Percentiles rank a stretch among this genome's conserved stretches.
Evolutionary conservation across 2,113 vertebrate genomes (phyloP).

Genomic region (Bubo bubo): DNA sequence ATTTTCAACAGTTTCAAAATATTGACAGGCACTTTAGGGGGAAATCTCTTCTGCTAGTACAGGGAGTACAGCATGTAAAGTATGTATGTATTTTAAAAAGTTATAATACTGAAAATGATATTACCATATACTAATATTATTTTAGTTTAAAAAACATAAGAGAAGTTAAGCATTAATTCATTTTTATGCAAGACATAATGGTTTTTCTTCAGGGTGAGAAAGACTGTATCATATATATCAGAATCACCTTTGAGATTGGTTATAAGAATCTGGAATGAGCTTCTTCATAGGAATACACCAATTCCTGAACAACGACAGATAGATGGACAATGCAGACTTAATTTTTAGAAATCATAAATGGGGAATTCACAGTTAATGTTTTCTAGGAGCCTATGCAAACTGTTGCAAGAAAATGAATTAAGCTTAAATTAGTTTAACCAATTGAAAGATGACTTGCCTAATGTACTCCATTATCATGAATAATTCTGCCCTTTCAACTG

Average conservation of each 20-base stretch:
- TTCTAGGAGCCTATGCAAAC: background rate
- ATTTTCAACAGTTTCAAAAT: background rate
- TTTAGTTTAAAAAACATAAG: background rate
- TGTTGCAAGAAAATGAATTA: background rate
- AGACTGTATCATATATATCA: background rate
- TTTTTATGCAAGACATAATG: background rate
- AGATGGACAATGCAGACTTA: background rate
- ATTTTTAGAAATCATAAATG: background rate
- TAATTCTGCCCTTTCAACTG: background rate
- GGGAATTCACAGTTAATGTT: background rate
- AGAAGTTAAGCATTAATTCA: background rate
- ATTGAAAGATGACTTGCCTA: background rate
- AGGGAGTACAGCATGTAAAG: background rate
- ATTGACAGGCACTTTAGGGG: background rate
- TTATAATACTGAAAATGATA: background rate
- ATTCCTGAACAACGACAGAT: background rate
- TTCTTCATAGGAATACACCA: background rate
- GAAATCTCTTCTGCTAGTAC: background rate
- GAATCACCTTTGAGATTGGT: background rate
- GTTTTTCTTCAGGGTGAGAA: background rate
- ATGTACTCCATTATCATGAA: background rate
- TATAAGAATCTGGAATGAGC: background rate
- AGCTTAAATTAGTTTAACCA: background rate
- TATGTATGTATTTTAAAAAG: background rate
- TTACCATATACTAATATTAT: background rate